Percentiles rank a stretch among this genome's conserved stretches.
These are phyloP conservation scores for Cyclina sinensis DNA, from an alignment of 1,140 invertebrate species.

Conservation along the genomic window DNA sequence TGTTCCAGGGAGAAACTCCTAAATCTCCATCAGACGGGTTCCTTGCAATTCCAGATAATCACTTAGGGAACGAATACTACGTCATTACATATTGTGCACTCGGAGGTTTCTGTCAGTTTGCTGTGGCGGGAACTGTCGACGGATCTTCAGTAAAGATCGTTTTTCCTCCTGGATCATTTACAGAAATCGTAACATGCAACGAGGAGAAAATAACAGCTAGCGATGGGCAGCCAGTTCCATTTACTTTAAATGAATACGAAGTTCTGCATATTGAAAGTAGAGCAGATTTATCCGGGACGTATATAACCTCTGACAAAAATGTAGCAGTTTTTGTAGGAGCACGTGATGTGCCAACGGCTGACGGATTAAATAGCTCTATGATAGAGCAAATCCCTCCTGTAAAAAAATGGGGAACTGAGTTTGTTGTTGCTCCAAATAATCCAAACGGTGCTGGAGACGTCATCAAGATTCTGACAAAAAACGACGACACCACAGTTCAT, in stretches of 20 bases:
- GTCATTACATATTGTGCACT: slow-evolving; percentile 51
- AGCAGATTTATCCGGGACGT: slow-evolving; percentile 33
- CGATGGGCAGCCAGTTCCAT: background rate
- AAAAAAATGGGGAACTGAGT: slow-evolving; percentile 54
- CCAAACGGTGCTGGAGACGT: slow-evolving; percentile 44
- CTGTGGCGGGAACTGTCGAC: slow-evolving; percentile 17
- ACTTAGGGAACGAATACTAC: slow-evolving; percentile 59
- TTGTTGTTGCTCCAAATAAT: slow-evolving; percentile 13
- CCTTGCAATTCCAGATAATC: slow-evolving; percentile 41
- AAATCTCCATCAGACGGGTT: slow-evolving; percentile 13
- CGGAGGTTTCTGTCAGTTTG: slow-evolving; percentile 49
- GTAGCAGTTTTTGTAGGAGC: slow-evolving; percentile 53
- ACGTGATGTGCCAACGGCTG: background rate
- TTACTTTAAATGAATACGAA: slow-evolving; percentile 46
- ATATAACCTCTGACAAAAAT: slow-evolving; percentile 20
- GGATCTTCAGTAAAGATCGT: slow-evolving; percentile 24
- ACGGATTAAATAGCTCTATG: background rate
- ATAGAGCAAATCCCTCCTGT: slow-evolving; percentile 52
- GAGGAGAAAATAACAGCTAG: background rate
- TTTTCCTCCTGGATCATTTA: background rate
- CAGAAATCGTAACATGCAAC: background rate
- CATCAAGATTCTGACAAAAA: slow-evolving; percentile 34
- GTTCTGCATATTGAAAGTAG: slow-evolving; percentile 46
- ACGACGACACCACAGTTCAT: slow-evolving; percentile 6
- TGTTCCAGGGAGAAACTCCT: background rate